Conservation (phyloP, 2,797 vertebrate species). For the Dryobates pubescens region DNA sequence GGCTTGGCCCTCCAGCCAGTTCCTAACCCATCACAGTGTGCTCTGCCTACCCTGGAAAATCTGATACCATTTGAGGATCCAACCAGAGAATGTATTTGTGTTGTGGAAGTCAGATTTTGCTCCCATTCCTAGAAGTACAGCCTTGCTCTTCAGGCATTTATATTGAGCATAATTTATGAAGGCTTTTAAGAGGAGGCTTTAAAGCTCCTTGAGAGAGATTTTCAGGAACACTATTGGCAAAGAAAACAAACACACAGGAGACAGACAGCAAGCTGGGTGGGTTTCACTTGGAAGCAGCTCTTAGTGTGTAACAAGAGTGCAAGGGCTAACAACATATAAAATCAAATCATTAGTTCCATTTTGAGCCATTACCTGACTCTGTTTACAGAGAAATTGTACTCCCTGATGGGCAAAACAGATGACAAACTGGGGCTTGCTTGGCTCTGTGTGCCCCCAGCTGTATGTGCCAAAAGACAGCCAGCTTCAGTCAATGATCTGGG, state of each 20-base stretch:
- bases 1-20: too few species aligned
- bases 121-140: neutral
- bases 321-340: neutral
- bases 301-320: neutral
- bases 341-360: neutral
- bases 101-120: neutral
- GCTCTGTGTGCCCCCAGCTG: neutral
- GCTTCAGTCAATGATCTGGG: neutral
- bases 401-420: neutral
- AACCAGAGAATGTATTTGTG: neutral
- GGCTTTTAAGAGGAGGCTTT: neutral
- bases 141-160: neutral
- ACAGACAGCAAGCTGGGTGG: neutral
- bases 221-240: neutral
- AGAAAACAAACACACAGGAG: neutral
- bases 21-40: too few species aligned
- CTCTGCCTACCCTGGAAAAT: conserved; percentile 17
- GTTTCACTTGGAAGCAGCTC: neutral
- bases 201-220: neutral
- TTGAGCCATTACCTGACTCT: neutral
- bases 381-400: neutral
- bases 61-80: neutral
- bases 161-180: neutral
- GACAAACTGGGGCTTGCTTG: neutral
- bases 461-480: neutral